Evolutionary conservation across 2,888 invertebrate species (phyloP).

Genomic region (Agapostemon virescens): DNA sequence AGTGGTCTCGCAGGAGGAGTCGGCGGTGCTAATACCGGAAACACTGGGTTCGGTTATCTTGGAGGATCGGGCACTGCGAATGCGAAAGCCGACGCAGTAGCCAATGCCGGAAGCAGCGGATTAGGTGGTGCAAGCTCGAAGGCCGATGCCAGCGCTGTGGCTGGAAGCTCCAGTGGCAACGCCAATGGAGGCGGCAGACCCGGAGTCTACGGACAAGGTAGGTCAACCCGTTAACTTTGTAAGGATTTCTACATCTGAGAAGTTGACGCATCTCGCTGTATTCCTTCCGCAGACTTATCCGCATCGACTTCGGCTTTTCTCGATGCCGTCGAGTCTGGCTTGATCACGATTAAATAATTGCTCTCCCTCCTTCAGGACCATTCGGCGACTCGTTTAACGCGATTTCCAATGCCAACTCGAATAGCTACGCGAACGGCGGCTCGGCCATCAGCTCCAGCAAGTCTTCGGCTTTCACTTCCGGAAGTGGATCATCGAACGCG

Average conservation of each 20-base stretch:
- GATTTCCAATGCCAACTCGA: constrained; percentile 58
- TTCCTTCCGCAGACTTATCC: constrained; percentile 40
- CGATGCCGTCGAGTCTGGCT: constrained; percentile 47
- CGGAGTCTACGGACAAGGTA: constrained; percentile 23
- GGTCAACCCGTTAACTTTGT: not conserved
- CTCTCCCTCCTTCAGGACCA: constrained; percentile 57
- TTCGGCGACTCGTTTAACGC: constrained; percentile 58
- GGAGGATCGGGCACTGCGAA: not conserved
- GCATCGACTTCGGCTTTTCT: constrained; percentile 56
- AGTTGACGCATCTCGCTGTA: not conserved
- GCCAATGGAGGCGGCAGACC: constrained; percentile 1
- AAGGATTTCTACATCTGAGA: not conserved
- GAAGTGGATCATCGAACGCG: constrained; percentile 63
- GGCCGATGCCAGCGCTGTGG: not conserved
- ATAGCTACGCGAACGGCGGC: constrained; percentile 53
- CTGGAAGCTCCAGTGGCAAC: not conserved
- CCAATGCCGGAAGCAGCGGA: constrained; percentile 18
- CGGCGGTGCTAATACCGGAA: not conserved
- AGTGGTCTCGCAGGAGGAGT: too few relatives aligned
- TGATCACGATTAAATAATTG: constrained; percentile 62
- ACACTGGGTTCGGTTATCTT: not conserved
- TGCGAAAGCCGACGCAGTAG: constrained; percentile 28
- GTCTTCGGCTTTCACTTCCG: constrained; percentile 58
- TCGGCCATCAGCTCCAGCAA: constrained; percentile 62
- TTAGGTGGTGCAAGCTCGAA: not conserved